Evolutionary conservation across 2,888 invertebrate genomes (phyloP).

Genomic region (Eurytoma adleriae): DNA sequence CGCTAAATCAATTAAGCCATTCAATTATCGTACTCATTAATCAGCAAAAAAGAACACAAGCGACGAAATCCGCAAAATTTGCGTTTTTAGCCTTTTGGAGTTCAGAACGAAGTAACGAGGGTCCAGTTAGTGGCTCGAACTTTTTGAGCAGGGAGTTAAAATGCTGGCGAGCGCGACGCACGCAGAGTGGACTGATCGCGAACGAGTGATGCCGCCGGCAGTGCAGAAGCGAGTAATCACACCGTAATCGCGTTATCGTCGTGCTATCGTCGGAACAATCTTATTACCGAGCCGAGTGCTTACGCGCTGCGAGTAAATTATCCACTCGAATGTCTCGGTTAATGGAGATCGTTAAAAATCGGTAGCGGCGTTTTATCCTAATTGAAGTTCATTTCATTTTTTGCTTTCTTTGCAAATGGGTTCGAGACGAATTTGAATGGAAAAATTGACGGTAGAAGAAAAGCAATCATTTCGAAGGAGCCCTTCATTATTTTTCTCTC

Average conservation of each 20-base stretch:
- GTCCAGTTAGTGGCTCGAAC: background rate
- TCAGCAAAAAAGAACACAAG: slow-evolving; percentile 14
- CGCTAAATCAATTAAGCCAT: slow-evolving; percentile 42
- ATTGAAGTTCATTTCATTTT: background rate
- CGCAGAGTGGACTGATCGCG: too few species aligned
- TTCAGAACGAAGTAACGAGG: background rate
- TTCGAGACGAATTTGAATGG: too few species aligned
- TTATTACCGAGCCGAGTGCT: slow-evolving; percentile 58
- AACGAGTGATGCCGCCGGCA: background rate
- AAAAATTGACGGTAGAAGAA: too few species aligned
- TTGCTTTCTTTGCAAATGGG: background rate
- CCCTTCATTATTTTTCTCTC: too few species aligned
- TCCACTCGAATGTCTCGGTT: background rate
- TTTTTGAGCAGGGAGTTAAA: background rate
- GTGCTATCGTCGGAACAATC: slow-evolving; percentile 60
- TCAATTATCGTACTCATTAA: slow-evolving; percentile 39
- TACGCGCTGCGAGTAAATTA: slow-evolving; percentile 11
- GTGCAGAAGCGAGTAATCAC: slow-evolving; percentile 56
- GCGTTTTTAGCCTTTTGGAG: background rate
- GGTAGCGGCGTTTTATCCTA: background rate
- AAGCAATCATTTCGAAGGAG: too few species aligned
- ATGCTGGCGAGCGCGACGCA: background rate
- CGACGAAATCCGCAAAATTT: background rate
- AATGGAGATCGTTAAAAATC: slow-evolving; percentile 8
- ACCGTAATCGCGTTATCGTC: slow-evolving; percentile 61